Percentiles rank a stretch among this genome's conserved stretches.
These are phyloP conservation scores for Fragum sueziense DNA, from an alignment of 2,888 invertebrate genomes.

Conservation along the genomic window DNA sequence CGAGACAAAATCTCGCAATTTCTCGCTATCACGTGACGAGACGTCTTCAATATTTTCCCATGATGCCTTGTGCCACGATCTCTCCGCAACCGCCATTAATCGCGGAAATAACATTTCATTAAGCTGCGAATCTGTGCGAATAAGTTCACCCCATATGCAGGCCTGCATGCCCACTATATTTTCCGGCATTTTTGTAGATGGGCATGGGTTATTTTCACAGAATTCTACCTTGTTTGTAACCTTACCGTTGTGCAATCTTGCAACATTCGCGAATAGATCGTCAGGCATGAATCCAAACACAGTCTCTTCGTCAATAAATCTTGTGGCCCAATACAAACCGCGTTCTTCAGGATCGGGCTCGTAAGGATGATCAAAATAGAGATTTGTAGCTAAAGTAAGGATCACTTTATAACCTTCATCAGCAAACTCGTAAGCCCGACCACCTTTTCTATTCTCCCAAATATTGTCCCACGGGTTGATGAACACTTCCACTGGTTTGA, in stretches of 20 bases:
- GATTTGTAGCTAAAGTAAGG: conserved; percentile 71
- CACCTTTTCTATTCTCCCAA: conserved; percentile 34
- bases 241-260: conserved; percentile 63
- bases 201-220: conserved; percentile 65
- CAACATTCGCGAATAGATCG: conserved; percentile 66
- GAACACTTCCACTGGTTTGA: conserved; percentile 40
- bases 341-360: conserved; percentile 77
- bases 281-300: conserved; percentile 73
- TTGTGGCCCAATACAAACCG: conserved; percentile 79
- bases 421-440: conserved; percentile 42
- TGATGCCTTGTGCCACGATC: conserved; percentile 76
- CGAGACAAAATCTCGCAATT: conserved; percentile 65
- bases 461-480: conserved; percentile 51
- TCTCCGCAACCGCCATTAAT: conserved; percentile 76
- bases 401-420: conserved; percentile 54
- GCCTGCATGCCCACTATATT: conserved; percentile 78
- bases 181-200: conserved; percentile 65
- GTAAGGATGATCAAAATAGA: conserved; percentile 76
- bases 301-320: conserved; percentile 73
- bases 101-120: conserved; percentile 73
- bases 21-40: conserved; percentile 23
- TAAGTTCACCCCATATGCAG: conserved; percentile 75
- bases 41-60: conserved; percentile 69
- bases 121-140: conserved; percentile 63
- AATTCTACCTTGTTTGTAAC: conserved; percentile 60